phyloP scores from a whole-genome alignment of 2,888 invertebrate genomes.

The Hydrotaea diabolus region DNA sequence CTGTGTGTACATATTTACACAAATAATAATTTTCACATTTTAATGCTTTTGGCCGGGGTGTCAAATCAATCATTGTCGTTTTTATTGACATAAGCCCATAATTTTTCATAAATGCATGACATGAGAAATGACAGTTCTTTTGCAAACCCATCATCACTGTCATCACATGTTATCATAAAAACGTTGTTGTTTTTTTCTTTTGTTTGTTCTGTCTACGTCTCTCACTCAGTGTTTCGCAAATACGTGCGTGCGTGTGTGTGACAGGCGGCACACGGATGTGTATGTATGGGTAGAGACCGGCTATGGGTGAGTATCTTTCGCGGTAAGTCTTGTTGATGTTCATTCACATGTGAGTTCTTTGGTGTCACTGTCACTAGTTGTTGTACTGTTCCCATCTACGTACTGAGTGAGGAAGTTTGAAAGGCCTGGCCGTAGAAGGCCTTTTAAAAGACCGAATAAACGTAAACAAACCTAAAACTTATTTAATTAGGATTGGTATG shows the following conservation, averaged over 20 bases:
- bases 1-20: constrained; percentile 56
- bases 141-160: constrained; percentile 73
- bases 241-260: not conserved
- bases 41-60: constrained; percentile 72
- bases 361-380: constrained; percentile 12
- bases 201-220: not conserved
- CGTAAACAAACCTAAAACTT: too few species aligned
- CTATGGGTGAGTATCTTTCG: not conserved
- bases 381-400: not conserved
- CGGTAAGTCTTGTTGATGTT: not conserved
- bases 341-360: constrained; percentile 10
- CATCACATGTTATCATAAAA: constrained; percentile 68
- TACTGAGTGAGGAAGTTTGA: not conserved
- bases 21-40: constrained; percentile 68
- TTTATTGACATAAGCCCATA: constrained; percentile 79
- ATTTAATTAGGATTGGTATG: too few species aligned
- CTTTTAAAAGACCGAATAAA: too few species aligned
- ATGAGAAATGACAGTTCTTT: constrained; percentile 78
- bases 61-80: constrained; percentile 79
- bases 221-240: not conserved
- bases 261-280: not conserved
- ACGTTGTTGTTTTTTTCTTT: constrained; percentile 35
- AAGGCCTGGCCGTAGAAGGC: too few species aligned
- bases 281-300: not conserved
- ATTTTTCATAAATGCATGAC: constrained; percentile 78